Evolutionary conservation across 1,140 invertebrate species (phyloP).

Genomic region (Zaprionus kolodkinae): DNA sequence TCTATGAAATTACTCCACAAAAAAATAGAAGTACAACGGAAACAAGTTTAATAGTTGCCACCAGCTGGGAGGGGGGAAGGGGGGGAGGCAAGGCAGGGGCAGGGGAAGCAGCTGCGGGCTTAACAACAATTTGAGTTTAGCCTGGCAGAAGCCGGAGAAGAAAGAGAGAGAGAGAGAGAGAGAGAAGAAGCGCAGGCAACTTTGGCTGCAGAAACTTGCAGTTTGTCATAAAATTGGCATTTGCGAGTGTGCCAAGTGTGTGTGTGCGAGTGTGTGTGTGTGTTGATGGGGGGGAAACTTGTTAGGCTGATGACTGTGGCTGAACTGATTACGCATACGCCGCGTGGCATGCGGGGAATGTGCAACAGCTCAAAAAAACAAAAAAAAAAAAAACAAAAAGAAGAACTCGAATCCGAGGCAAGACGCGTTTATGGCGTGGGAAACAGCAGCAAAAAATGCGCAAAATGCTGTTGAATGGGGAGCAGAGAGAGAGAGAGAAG

Average conservation of each 20-base stretch:
- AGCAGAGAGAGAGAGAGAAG: background rate
- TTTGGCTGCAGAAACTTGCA: constrained; percentile 27
- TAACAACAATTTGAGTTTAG: constrained; percentile 44
- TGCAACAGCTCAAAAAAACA: constrained; percentile 46
- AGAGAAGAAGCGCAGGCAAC: constrained; percentile 30
- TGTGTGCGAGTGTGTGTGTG: background rate
- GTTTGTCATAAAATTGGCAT: constrained; percentile 51
- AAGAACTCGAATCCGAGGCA: constrained; percentile 1
- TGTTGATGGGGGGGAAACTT: constrained; percentile 52
- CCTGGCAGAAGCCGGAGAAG: constrained; percentile 1
- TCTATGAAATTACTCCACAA: constrained; percentile 67
- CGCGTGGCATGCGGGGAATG: constrained; percentile 57
- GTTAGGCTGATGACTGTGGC: constrained; percentile 66
- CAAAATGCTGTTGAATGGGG: constrained; percentile 51
- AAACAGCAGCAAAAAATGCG: constrained; percentile 50
- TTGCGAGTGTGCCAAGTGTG: background rate
- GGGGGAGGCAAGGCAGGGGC: background rate
- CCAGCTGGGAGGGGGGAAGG: background rate
- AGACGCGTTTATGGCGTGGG: constrained; percentile 50
- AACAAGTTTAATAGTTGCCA: constrained; percentile 78
- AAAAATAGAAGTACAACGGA: constrained; percentile 59
- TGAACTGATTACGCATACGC: constrained; percentile 77
- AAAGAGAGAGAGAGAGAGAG: no score
- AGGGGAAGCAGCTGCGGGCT: constrained; percentile 15
- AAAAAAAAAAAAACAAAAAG: no score